These are phyloP conservation scores for Amphiprion clarkii DNA, from an alignment of 2,797 vertebrate genomes.

Conservation along the genomic window DNA sequence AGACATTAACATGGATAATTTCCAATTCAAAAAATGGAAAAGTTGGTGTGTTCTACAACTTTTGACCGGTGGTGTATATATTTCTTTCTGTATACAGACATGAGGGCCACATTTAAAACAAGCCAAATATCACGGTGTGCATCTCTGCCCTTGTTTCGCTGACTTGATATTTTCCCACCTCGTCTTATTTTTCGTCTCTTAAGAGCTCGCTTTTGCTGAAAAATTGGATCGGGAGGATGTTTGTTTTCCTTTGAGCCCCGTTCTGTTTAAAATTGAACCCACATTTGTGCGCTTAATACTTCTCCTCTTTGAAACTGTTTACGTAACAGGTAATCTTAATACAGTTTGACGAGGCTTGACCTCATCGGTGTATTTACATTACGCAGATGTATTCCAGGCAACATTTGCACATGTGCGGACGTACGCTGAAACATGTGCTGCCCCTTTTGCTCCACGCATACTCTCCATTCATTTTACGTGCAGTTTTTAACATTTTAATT, in stretches of 20 bases:
- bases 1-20: too few relatives aligned
- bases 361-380: constrained; percentile 74
- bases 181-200: constrained; percentile 61
- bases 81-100: constrained; percentile 72
- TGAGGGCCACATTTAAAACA: constrained; percentile 58
- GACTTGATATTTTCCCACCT: constrained; percentile 71
- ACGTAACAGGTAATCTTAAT: constrained; percentile 78
- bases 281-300: constrained; percentile 79
- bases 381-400: constrained; percentile 70
- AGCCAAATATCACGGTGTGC: constrained; percentile 69
- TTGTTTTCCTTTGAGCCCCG: constrained; percentile 78
- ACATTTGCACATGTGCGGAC: constrained; percentile 49
- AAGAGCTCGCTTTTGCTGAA: constrained; percentile 76
- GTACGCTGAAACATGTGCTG: constrained; percentile 14
- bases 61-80: constrained; percentile 28
- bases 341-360: constrained; percentile 74
- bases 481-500: constrained; percentile 11
- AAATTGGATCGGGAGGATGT: constrained; percentile 70
- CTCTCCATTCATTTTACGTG: constrained; percentile 3
- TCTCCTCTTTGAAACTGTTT: constrained; percentile 73
- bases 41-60: too few relatives aligned
- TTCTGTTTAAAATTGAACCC: constrained; percentile 76
- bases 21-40: too few relatives aligned
- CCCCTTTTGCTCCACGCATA: constrained; percentile 4
- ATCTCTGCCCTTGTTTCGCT: constrained; percentile 72